Evolutionary conservation across 2,797 vertebrate species (phyloP).

Genomic region (Varecia variegata): DNA sequence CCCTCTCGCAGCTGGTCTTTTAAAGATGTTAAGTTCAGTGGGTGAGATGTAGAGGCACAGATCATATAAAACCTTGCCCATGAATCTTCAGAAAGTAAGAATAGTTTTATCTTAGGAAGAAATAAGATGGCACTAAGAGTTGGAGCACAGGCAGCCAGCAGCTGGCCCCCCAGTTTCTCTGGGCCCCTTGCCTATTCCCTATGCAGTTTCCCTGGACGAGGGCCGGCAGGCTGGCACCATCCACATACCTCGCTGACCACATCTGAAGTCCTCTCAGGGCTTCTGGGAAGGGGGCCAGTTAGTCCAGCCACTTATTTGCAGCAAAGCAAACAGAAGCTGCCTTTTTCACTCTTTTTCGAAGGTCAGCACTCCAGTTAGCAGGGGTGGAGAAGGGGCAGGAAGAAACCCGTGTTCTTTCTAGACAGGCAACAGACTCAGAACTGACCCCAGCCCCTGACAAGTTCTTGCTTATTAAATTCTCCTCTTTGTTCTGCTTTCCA

Average conservation of each 20-base stretch:
- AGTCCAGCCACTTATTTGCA: slow-evolving; percentile 47
- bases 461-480: slow-evolving; percentile 52
- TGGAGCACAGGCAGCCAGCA: not conserved
- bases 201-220: not conserved
- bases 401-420: not conserved
- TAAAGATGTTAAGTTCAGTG: not conserved
- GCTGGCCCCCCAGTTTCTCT: not conserved
- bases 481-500: slow-evolving; percentile 54
- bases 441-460: slow-evolving; percentile 4
- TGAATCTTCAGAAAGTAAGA: not conserved
- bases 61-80: not conserved
- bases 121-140: not conserved
- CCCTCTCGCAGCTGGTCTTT: not conserved
- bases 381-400: not conserved
- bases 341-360: slow-evolving; percentile 54
- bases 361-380: slow-evolving; percentile 48
- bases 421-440: not conserved
- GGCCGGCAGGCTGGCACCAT: slow-evolving; percentile 46
- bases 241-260: slow-evolving; percentile 69
- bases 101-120: not conserved
- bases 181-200: not conserved
- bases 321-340: slow-evolving; percentile 69
- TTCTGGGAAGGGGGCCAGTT: slow-evolving; percentile 66
- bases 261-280: slow-evolving; percentile 61
- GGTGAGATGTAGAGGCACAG: not conserved